Evolutionary conservation across 2,797 vertebrate species (phyloP).

Genomic region (Perodicticus potto): DNA sequence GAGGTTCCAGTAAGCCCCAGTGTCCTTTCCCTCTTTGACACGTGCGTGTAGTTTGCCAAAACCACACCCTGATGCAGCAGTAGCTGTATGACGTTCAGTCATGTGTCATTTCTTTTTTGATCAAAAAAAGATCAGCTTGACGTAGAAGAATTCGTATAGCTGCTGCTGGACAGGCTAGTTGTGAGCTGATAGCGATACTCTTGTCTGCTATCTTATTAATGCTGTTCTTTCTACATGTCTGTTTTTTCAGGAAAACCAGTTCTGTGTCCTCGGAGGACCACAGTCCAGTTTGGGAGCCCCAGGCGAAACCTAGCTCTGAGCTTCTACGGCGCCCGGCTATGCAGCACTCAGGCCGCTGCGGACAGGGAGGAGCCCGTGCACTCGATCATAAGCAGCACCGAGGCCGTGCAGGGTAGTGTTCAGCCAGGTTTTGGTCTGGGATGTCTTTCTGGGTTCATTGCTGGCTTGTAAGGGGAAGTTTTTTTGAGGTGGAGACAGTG

Average conservation of each 20-base stretch:
- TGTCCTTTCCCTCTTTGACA: not conserved
- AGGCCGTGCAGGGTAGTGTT: constrained; percentile 92
- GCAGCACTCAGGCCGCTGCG: constrained; percentile 92
- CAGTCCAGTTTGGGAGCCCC: constrained; percentile 54
- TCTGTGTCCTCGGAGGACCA: constrained; percentile 68
- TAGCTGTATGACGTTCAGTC: not conserved
- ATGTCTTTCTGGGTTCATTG: not conserved
- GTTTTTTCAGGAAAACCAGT: constrained; percentile 75
- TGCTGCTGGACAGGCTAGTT: not conserved
- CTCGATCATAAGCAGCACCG: constrained; percentile 93
- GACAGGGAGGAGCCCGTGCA: constrained; percentile 92
- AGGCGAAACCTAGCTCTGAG: constrained; percentile 25
- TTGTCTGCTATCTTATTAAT: not conserved
- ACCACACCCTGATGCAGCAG: fast-evolving
- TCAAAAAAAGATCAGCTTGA: not conserved
- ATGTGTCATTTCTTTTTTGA: not conserved
- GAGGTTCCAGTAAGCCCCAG: not conserved
- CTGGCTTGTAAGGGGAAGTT: fast-evolving
- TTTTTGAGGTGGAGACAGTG: not conserved
- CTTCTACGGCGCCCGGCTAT: constrained; percentile 70
- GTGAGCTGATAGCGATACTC: not conserved
- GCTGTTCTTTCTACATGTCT: not conserved
- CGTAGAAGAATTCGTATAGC: fast-evolving
- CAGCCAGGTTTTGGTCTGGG: fast-evolving
- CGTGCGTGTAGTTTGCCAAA: not conserved